Percentiles rank a stretch among this genome's conserved stretches.
phyloP scores from a whole-genome alignment of 2,113 vertebrate genomes.

The Pituophis catenifer region DNA sequence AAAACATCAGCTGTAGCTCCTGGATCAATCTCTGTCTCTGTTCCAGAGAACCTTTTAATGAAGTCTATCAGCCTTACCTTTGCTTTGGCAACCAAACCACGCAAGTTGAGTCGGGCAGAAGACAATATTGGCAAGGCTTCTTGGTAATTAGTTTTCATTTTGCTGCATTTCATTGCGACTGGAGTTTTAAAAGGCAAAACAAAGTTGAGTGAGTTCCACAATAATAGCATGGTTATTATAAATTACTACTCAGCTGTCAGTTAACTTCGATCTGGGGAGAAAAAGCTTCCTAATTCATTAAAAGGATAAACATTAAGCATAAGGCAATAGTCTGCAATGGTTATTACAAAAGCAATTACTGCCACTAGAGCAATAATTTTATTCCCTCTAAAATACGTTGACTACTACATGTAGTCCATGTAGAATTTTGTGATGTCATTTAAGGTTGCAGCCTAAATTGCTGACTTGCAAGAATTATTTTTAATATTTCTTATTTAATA shows the following conservation, averaged over 20 bases:
- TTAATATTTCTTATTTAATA: background rate
- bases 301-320: background rate
- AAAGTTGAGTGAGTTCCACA: background rate
- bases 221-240: background rate
- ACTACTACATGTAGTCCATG: background rate
- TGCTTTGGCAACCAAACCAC: constrained; percentile 84
- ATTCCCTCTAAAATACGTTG: background rate
- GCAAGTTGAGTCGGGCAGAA: constrained; percentile 87
- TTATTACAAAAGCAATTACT: background rate
- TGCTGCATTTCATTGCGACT: constrained; percentile 85
- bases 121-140: constrained; percentile 88
- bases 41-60: background rate
- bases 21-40: background rate
- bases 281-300: background rate
- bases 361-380: background rate
- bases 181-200: constrained; percentile 58
- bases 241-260: background rate
- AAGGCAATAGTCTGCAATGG: background rate
- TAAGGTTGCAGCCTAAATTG: background rate
- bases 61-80: constrained; percentile 76
- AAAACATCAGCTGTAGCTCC: background rate
- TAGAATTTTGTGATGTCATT: background rate
- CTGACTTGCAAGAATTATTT: background rate
- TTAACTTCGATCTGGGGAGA: background rate
- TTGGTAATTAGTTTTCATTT: constrained; percentile 74